Evolutionary conservation across 1,140 invertebrate species (phyloP), one percentile per base, ranked within the genome.

Genomic region (Drosophila suzukii): DNA sequence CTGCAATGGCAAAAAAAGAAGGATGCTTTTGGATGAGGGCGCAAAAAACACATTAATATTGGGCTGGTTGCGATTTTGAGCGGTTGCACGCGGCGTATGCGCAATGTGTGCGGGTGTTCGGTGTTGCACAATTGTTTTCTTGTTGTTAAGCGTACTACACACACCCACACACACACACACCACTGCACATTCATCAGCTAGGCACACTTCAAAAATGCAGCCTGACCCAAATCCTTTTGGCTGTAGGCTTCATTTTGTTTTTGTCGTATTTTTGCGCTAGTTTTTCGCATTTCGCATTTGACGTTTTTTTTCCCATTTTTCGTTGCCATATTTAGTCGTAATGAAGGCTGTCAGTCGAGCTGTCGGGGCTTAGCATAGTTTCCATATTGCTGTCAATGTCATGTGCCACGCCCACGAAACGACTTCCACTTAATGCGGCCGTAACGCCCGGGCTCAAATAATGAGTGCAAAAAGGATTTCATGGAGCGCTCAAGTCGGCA

Each of bases 1-100:
- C 96, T 96, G 93, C 41, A 93, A 82, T 10, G 59, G 50, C 15
- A 65, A 60, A 51, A 65, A 57, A 63, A 15, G 32, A 63, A 15
- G 49, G 44, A 59, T 56, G 36, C 49, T 46, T 51, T 60, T 61
- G 43, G 75, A 50, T 55, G 58, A 83, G 46, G 68, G 50, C 53
- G 46, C 38, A 61, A 56, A 65, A 62, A 50, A 84, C 51, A 59
- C 75, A 86, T 86, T 86, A 88, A 83, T 88, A 83, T 76, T 53
- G 60, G 61, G 34, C 43, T 66, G 61, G 27, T 38, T 63, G 60
- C 39, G 39, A 83, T 78, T 83, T 65, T 65, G 32, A 41, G 55
- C 49, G 60, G 73, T 59, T 44, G 17, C 15, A 66, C 67, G 66
- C 41, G 71, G 73, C 61, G 83, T 70, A 76, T 82, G 75, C 79